phyloP scores from a whole-genome alignment of 1,140 invertebrate genomes.

The Habropoda laboriosa region DNA sequence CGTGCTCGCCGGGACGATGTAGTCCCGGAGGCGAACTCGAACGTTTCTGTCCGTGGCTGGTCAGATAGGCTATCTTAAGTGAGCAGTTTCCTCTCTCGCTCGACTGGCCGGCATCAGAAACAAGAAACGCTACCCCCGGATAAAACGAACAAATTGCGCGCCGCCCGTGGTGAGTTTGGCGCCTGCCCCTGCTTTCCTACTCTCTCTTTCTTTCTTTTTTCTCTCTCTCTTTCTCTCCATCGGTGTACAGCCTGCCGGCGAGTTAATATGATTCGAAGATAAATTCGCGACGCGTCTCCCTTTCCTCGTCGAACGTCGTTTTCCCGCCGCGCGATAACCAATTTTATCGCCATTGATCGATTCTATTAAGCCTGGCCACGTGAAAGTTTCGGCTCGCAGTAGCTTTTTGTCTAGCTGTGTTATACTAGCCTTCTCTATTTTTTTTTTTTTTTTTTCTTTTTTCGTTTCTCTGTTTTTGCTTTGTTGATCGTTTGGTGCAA shows the following conservation, averaged over 20 bases:
- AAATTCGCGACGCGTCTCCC: slow-evolving; percentile 34
- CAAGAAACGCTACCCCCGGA: slow-evolving; percentile 31
- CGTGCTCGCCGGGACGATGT: slow-evolving; percentile 58
- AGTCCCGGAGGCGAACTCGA: slow-evolving; percentile 11
- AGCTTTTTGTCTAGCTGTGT: background rate
- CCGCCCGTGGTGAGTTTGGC: slow-evolving; percentile 19
- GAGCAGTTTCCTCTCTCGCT: slow-evolving; percentile 49
- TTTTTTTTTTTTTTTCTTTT: no score
- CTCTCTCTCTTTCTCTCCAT: background rate
- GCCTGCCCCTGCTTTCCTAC: background rate
- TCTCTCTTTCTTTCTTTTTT: background rate
- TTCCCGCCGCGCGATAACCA: slow-evolving; percentile 27
- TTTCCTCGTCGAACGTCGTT: background rate
- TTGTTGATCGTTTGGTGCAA: no score
- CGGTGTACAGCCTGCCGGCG: background rate
- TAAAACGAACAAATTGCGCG: slow-evolving; percentile 55
- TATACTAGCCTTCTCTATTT: no score
- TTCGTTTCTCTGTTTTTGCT: no score
- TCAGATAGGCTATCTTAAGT: slow-evolving; percentile 64
- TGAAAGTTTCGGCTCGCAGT: background rate
- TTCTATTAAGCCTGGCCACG: slow-evolving; percentile 26
- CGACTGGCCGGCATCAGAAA: slow-evolving; percentile 16
- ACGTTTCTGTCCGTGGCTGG: slow-evolving; percentile 5
- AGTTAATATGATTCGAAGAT: slow-evolving; percentile 38
- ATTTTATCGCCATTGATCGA: slow-evolving; percentile 35